These are phyloP conservation scores for Stegodyphus mimosarum DNA, from an alignment of 1,140 invertebrate genomes.

Conservation along the genomic window DNA sequence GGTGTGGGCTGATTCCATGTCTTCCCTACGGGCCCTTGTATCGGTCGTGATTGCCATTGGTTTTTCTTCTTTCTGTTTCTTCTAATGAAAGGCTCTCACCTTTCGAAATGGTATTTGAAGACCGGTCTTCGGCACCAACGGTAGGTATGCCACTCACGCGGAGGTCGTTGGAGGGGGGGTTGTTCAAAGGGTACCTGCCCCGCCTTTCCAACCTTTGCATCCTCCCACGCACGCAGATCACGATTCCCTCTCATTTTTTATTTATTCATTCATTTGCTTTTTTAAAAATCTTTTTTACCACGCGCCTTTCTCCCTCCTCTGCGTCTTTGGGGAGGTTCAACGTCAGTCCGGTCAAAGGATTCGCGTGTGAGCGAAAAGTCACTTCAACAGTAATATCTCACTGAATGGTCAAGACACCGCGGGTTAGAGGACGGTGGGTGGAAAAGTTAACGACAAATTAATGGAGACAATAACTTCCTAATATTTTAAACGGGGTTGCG, in stretches of 20 bases:
- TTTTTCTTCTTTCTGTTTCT: background rate
- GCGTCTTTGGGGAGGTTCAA: background rate
- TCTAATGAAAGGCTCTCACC: background rate
- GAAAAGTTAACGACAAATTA: no score
- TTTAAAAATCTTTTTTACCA: background rate
- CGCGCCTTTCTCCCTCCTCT: background rate
- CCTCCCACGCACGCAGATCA: slow-evolving; percentile 39
- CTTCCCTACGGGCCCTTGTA: background rate
- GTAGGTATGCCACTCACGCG: slow-evolving; percentile 24
- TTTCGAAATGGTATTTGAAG: background rate
- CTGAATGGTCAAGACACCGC: no score
- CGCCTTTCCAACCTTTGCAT: slow-evolving; percentile 12
- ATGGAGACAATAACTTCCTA: no score
- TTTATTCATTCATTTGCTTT: background rate
- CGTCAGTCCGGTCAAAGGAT: slow-evolving; percentile 22
- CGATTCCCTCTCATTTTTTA: slow-evolving; percentile 1
- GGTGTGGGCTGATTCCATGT: no score
- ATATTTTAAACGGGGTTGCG: no score
- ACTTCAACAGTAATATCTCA: no score
- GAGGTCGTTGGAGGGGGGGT: background rate
- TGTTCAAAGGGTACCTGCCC: slow-evolving; percentile 6
- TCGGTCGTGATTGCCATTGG: background rate
- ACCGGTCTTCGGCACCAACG: slow-evolving; percentile 6
- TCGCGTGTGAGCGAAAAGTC: slow-evolving; percentile 16
- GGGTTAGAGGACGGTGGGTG: no score